phyloP scores from a whole-genome alignment of 2,888 invertebrate genomes.

The Drosophila kuntzei region DNA sequence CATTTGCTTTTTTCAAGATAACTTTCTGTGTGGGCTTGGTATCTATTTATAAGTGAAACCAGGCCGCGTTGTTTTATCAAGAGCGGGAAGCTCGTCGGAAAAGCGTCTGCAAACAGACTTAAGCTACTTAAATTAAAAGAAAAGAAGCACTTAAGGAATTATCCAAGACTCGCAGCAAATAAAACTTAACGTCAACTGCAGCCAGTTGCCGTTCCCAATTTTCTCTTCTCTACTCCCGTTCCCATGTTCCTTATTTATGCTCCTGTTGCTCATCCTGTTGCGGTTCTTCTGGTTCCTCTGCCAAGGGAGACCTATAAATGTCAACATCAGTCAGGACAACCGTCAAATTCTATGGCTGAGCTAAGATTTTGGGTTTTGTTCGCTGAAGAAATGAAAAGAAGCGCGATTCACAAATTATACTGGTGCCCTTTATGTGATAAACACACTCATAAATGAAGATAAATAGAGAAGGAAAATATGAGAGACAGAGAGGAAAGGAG shows the following conservation, averaged over 20 bases:
- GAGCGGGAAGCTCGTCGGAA: slow-evolving; percentile 14
- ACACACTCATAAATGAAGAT: slow-evolving; percentile 45
- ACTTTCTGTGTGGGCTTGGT: slow-evolving; percentile 3
- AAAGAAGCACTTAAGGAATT: slow-evolving; percentile 59
- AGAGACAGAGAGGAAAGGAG: slow-evolving; percentile 13
- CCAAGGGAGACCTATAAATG: slow-evolving; percentile 51
- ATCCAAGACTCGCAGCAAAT: slow-evolving; percentile 58
- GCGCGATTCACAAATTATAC: slow-evolving; percentile 32
- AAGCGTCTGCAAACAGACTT: slow-evolving; percentile 41
- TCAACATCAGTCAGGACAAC: slow-evolving; percentile 45
- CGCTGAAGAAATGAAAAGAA: slow-evolving; percentile 16
- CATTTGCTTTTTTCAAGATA: slow-evolving; percentile 2
- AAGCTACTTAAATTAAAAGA: slow-evolving; percentile 69
- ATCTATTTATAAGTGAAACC: slow-evolving; percentile 22
- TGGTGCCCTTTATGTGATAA: slow-evolving; percentile 35
- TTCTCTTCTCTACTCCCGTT: neutral
- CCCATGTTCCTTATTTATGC: neutral
- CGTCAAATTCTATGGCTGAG: slow-evolving; percentile 29
- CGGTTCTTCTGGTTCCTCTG: slow-evolving; percentile 6
- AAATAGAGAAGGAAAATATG: slow-evolving; percentile 42
- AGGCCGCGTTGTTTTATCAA: slow-evolving; percentile 6
- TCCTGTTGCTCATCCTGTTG: slow-evolving; percentile 7
- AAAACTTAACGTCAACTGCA: slow-evolving; percentile 57
- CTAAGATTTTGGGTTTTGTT: slow-evolving; percentile 24
- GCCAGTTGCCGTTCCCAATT: slow-evolving; percentile 12